Percentiles rank a stretch among this genome's conserved stretches.
These are phyloP conservation scores for Thereva nobilitata DNA, from an alignment of 2,888 invertebrate genomes.

Conservation along the genomic window DNA sequence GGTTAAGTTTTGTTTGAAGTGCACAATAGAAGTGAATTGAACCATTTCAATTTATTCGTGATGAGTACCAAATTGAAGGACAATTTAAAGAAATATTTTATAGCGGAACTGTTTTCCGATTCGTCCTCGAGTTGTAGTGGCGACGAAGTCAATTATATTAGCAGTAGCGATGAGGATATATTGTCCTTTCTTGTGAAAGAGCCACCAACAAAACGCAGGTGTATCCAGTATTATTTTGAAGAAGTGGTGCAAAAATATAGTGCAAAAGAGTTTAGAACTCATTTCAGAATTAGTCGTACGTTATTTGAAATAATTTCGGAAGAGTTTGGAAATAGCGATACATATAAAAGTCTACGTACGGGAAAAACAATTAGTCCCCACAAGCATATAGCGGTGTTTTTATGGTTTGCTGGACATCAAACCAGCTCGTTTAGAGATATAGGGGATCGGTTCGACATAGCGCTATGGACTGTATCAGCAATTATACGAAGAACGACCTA, in stretches of 20 bases:
- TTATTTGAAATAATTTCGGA: neutral
- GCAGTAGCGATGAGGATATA: too few species aligned
- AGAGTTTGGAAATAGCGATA: neutral
- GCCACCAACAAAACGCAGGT: neutral
- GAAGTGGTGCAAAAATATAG: neutral
- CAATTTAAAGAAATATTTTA: too few species aligned
- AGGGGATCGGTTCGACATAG: neutral
- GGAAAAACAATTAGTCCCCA: neutral
- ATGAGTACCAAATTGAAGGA: too few species aligned
- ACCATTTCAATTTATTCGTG: too few species aligned
- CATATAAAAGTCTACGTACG: neutral
- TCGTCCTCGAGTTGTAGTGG: too few species aligned
- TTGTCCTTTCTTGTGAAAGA: neutral
- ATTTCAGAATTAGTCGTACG: neutral
- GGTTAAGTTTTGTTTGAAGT: too few species aligned
- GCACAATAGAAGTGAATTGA: too few species aligned
- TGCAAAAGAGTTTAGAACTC: neutral
- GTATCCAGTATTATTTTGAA: conserved; percentile 1
- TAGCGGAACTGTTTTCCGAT: too few species aligned
- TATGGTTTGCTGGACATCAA: conserved; percentile 1
- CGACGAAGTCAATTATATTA: too few species aligned
- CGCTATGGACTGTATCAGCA: conserved; percentile 1
- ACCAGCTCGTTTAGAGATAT: neutral
- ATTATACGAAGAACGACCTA: too few species aligned
- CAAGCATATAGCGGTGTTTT: neutral